Evolutionary conservation across 2,113 vertebrate species (phyloP), one percentile per base, ranked within the genome.

Genomic region (Xerus inauris): DNA sequence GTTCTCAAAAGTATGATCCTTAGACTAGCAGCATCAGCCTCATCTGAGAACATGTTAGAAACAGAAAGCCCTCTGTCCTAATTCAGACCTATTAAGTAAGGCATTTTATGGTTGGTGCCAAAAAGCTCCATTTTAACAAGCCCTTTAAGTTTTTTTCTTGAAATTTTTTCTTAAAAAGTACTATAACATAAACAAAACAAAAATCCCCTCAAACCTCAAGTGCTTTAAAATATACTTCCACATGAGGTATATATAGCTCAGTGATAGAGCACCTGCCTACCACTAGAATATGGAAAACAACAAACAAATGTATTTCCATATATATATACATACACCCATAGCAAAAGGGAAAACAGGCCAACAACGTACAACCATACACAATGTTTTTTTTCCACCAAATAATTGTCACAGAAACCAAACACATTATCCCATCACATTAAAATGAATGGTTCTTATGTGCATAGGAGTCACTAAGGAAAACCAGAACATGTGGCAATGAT

Each of bases 101-200:
- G 73, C 17, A 45, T 35, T 51, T 26, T 14, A 89, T 47, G 38
- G n/a, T 59, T 14, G 17, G 35, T 3, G 28, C 28, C 9, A 35
- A 6, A 20, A 40, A 35, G 40, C n/a, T 49, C 28, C 16, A 94
- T 10, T 72, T 30, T 35, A 32, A 85, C 35, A 89, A 47, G 26
- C 14, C 22, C n/a, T 89, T 28, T 9, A 28, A 84, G 45, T 30
- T 64, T 77, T 45, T 84, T 82, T 28, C 22, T 59, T 38, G 45
- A 88, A 95, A 19, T 79, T 49, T 65, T 87, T 84, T 79, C 59
- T 81, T 76, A 86, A 86, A 92, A 8, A 38, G n/a, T 69, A 87
- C 65, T 62, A 45, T 11, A 73, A 76, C 30, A 73, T 11, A 14
- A 16, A 84, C 83, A 87, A 30, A n/a, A 13, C 14, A 67, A 67